phyloP scores from a whole-genome alignment of 2,113 vertebrate species.

The Serinus canaria region DNA sequence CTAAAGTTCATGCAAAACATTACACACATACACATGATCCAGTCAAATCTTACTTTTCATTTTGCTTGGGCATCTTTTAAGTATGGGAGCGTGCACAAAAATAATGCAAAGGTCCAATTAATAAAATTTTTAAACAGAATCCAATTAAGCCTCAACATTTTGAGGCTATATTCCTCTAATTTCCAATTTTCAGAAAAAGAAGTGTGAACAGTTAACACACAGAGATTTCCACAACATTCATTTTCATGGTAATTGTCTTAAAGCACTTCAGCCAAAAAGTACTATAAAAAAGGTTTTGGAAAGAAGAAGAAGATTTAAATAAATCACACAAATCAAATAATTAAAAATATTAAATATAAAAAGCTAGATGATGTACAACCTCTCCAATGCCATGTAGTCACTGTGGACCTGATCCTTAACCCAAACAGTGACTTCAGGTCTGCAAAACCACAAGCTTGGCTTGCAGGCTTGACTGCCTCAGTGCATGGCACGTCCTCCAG shows the following conservation, averaged over 20 bases:
- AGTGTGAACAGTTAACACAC: neutral
- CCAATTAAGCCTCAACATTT: neutral
- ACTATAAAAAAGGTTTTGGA: neutral
- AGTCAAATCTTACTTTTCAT: neutral
- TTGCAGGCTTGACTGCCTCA: neutral
- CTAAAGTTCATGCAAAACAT: neutral
- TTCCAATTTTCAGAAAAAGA: neutral
- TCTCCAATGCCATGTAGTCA: neutral
- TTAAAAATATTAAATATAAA: neutral
- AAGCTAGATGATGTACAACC: neutral
- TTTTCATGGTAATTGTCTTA: neutral
- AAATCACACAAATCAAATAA: neutral
- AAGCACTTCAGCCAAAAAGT: neutral
- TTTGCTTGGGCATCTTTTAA: neutral
- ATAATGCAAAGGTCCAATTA: neutral
- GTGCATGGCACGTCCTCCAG: neutral
- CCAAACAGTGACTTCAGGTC: neutral
- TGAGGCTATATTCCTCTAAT: neutral
- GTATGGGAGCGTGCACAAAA: neutral
- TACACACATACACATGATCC: neutral
- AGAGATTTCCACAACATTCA: neutral
- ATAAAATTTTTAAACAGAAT: neutral
- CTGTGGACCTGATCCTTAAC: neutral
- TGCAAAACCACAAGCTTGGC: neutral
- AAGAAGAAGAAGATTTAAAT: neutral